Evolutionary conservation across 2,888 invertebrate genomes (phyloP).

Genomic region (Chydorus sphaericus): DNA sequence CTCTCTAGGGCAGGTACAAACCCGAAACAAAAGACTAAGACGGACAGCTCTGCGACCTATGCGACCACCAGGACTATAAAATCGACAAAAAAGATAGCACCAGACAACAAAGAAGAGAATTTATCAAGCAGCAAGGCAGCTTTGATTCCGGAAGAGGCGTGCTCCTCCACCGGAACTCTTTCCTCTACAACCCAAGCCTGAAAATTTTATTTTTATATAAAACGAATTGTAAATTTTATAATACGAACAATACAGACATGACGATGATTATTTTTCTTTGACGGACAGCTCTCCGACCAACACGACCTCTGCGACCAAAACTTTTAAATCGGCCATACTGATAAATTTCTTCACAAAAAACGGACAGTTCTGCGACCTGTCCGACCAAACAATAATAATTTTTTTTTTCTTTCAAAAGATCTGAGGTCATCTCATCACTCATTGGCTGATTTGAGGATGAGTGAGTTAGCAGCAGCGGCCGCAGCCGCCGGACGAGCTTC

Average conservation of each 20-base stretch:
- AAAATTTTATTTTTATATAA: neutral
- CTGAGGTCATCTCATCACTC: conserved; percentile 14
- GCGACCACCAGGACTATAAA: too few species aligned
- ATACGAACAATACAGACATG: too few species aligned
- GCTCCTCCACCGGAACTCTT: neutral
- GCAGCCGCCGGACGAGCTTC: conserved; percentile 6
- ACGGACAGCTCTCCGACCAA: neutral
- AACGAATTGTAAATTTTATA: too few species aligned
- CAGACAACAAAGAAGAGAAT: neutral
- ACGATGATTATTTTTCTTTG: neutral
- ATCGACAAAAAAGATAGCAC: too few species aligned
- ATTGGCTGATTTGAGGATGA: conserved; percentile 10
- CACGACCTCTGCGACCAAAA: neutral
- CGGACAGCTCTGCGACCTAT: too few species aligned
- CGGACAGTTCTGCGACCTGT: too few species aligned
- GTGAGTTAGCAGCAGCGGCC: conserved; percentile 8
- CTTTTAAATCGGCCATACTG: neutral
- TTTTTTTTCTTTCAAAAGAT: conserved; percentile 11
- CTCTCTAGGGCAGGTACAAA: conserved; percentile 1
- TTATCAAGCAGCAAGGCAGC: neutral
- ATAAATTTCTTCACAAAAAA: neutral
- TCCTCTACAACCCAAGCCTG: conserved; percentile 2
- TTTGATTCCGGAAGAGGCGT: neutral
- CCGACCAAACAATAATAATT: neutral
- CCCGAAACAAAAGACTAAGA: neutral